Base-by-base conservation (phyloP, 2,113 vertebrate genomes). In the Nycticryphes semicollaris region DNA sequence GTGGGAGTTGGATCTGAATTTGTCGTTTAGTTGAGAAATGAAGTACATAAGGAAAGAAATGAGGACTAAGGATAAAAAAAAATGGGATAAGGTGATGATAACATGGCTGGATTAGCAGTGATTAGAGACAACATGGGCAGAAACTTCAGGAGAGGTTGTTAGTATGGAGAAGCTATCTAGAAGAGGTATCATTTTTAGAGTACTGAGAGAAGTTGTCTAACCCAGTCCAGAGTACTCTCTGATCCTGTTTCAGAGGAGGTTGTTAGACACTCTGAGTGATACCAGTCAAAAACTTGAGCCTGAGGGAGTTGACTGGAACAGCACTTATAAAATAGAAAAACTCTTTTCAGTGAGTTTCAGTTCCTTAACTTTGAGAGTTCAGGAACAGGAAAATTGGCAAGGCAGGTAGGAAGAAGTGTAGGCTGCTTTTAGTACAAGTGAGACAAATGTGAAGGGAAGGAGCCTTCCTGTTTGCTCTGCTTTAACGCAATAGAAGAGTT, bases 351-450 rank as follows among this genome's bases (percentile, higher is more conserved):
- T 67, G 39, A 25, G n/a, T n/a, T n/a, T n/a, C n/a, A n/a, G n/a
- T n/a, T n/a, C n/a, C n/a, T n/a, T n/a, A n/a, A 12, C 20, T 9
- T 63, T 5, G 14, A 18, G 45, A 54, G 41, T 67, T 81, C 33
- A 28, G 87, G 60, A 76, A 25, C 11, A 53, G 35, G 30, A 13
- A 7, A 54, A 16, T 28, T 78, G 50, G 22, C 37, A 77, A 80
- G 69, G 25, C 31, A 70, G 50, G 47, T 69, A 20, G 28, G 37
- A 72, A 89, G 59, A 67, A 77, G 27, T 1, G 1, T 20, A 24
- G 68, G 23, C 30, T 0, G 1, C 66, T 23, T 68, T 64, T 18
- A 9, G 1, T 31, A 24, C 0, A 0, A 67, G 30, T 0, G 1
- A 56, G 54, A 39, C 7, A 13, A 53, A n/a, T 37, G 41, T 37